Evolutionary conservation across 2,113 vertebrate species (phyloP).

Genomic region (Dolichallabes microphthalmus): DNA sequence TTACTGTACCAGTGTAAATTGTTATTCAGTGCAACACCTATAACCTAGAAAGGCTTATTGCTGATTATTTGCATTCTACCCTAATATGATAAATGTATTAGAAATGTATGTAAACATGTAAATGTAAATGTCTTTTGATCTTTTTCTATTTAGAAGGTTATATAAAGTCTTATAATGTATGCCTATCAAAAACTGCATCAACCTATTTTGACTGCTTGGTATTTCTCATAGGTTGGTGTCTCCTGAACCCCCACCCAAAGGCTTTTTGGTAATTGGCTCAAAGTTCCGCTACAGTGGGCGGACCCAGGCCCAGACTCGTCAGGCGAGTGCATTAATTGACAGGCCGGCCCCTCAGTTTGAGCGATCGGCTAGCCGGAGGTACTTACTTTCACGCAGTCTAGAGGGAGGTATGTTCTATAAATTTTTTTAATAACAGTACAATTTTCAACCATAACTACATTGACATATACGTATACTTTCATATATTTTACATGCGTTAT

Average conservation of each 20-base stretch:
- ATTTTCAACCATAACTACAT: background rate
- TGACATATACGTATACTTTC: background rate
- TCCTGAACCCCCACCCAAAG: constrained; percentile 94
- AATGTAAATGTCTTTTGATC: background rate
- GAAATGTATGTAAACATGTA: background rate
- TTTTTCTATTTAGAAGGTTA: background rate
- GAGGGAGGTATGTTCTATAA: constrained; percentile 83
- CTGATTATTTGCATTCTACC: background rate
- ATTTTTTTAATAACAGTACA: background rate
- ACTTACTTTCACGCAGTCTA: constrained; percentile 92
- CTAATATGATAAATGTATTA: background rate
- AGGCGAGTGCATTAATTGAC: constrained; percentile 95
- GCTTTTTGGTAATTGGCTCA: constrained; percentile 97
- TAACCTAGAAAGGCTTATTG: background rate
- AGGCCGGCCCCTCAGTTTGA: constrained; percentile 95
- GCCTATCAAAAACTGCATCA: background rate
- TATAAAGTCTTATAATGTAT: background rate
- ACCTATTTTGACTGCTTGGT: background rate
- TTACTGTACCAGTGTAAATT: background rate
- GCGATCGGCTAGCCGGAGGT: constrained; percentile 93
- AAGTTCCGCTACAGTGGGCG: constrained; percentile 98
- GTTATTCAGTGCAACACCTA: constrained; percentile 4
- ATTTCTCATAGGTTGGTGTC: constrained; percentile 84
- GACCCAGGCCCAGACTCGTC: constrained; percentile 95
- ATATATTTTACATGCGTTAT: background rate